Percentiles rank a stretch among this genome's conserved stretches.
Conservation (phyloP, 2,888 invertebrate genomes). For the Macropis europaea region DNA sequence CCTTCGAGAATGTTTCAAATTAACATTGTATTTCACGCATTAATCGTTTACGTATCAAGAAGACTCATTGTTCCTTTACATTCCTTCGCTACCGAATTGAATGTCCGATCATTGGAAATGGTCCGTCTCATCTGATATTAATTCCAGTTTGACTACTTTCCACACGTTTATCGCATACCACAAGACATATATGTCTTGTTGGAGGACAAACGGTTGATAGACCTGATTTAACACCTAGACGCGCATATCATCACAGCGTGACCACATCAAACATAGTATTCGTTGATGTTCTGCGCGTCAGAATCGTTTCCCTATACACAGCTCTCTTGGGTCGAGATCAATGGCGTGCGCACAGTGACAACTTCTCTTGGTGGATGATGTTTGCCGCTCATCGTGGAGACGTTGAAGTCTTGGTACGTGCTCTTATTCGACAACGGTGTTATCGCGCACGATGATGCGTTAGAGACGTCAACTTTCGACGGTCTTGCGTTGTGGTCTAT, state of each 20-base stretch:
- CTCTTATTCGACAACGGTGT: constrained; percentile 57
- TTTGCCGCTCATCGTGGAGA: constrained; percentile 58
- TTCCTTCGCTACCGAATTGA: constrained; percentile 6
- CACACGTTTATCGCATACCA: constrained; percentile 10
- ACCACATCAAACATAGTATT: constrained; percentile 77
- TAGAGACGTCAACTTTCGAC: constrained; percentile 71
- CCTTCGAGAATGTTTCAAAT: constrained; percentile 15
- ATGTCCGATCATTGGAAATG: neutral
- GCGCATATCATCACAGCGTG: constrained; percentile 46
- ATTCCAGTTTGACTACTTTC: constrained; percentile 16
- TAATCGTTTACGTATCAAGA: constrained; percentile 9
- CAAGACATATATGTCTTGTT: constrained; percentile 9
- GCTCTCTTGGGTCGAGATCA: constrained; percentile 78
- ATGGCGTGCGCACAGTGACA: constrained; percentile 78
- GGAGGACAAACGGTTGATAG: constrained; percentile 13
- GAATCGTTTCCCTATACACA: constrained; percentile 78
- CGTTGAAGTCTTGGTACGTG: constrained; percentile 59
- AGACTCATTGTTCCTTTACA: constrained; percentile 21
- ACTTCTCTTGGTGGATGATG: constrained; percentile 76
- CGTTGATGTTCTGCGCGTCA: constrained; percentile 79
- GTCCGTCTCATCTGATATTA: constrained; percentile 6
- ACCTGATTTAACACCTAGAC: constrained; percentile 29
- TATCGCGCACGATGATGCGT: constrained; percentile 42
- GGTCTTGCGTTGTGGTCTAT: constrained; percentile 85
- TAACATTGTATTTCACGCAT: constrained; percentile 20